phyloP scores from a whole-genome alignment of 2,888 invertebrate species.

The Acleris cristana region DNA sequence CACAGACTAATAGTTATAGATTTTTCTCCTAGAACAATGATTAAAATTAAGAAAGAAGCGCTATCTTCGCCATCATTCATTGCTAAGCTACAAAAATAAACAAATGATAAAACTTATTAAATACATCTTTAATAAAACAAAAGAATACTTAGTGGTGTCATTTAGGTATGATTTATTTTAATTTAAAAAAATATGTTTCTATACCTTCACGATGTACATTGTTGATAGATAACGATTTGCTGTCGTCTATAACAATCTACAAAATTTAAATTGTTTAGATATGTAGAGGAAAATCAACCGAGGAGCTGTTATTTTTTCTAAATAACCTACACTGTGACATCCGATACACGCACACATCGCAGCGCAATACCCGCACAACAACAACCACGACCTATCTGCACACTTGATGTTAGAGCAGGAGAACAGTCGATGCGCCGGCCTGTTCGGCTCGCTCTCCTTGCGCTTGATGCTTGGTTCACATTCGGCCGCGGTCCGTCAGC shows the following conservation, averaged over 20 bases:
- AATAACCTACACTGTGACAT: conserved; percentile 26
- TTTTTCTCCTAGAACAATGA: background rate
- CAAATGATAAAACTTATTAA: no score
- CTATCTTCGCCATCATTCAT: background rate
- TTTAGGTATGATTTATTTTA: no score
- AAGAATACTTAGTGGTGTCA: no score
- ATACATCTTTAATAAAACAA: no score
- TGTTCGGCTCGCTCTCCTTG: conserved; percentile 32
- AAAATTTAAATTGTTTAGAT: no score
- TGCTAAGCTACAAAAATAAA: no score
- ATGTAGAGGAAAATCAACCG: no score
- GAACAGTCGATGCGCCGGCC: conserved; percentile 35
- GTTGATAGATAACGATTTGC: no score
- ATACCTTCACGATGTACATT: no score
- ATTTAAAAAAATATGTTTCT: no score
- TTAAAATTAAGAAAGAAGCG: background rate
- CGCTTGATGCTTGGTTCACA: conserved; percentile 51
- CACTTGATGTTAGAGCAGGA: conserved; percentile 37
- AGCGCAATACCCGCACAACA: conserved; percentile 18
- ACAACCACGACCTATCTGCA: conserved; percentile 33
- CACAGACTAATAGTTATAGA: conserved; percentile 19
- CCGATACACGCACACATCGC: conserved; percentile 26
- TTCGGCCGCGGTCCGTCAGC: conserved; percentile 72
- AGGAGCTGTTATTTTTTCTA: no score
- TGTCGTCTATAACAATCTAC: no score